A percentile compares a stretch with the other conserved stretches of the same genome.
These are phyloP conservation scores for Monomorium pharaonis DNA, from an alignment of 1,140 invertebrate species.

Conservation along the genomic window DNA sequence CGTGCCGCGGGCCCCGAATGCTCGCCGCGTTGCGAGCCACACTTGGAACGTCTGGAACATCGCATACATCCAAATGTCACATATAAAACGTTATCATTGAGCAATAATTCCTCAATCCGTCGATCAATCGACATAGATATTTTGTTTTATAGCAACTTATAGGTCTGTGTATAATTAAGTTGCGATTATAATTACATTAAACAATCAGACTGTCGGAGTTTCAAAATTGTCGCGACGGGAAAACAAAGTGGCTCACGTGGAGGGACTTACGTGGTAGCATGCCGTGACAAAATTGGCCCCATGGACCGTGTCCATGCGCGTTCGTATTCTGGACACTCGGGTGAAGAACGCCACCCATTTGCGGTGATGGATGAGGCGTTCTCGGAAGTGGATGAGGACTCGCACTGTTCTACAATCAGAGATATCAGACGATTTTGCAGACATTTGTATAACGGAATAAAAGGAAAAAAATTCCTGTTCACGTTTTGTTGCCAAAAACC, in stretches of 20 bases:
- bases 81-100: not conserved
- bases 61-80: not conserved
- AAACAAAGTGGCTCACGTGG: not conserved
- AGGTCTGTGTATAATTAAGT: not conserved
- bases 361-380: conserved; percentile 58
- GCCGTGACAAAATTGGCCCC: conserved; percentile 82
- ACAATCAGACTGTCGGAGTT: not conserved
- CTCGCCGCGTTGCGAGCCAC: conserved; percentile 71
- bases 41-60: conserved; percentile 64
- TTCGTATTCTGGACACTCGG: conserved; percentile 77
- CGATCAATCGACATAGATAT: not conserved
- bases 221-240: not conserved
- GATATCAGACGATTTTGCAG: not conserved
- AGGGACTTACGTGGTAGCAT: conserved; percentile 80
- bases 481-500: not conserved
- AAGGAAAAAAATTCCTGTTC: not conserved
- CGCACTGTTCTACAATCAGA: conserved; percentile 76
- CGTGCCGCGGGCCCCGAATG: conserved; percentile 80
- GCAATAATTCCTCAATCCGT: not conserved
- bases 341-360: conserved; percentile 77
- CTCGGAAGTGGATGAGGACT: conserved; percentile 79
- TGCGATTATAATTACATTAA: not conserved
- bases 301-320: conserved; percentile 76
- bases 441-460: not conserved
- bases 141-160: not conserved